Conservation (phyloP, 2,113 vertebrate genomes). For the Chaenocephalus aceratus region DNA sequence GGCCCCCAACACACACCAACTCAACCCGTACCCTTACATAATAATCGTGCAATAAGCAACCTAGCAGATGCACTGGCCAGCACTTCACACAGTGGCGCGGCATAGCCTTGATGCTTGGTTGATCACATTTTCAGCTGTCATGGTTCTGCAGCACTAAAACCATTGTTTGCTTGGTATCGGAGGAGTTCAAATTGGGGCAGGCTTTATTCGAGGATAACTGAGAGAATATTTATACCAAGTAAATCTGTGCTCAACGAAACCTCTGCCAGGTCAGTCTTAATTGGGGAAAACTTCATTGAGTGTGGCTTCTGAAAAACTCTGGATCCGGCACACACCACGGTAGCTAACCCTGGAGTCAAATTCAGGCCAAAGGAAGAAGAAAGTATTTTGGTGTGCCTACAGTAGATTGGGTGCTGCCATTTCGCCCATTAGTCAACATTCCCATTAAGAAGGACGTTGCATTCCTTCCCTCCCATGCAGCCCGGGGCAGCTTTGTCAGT, state of each 20-base stretch:
- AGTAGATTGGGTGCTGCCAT: constrained; percentile 17
- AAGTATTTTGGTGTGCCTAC: constrained; percentile 41
- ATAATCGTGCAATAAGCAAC: constrained; percentile 39
- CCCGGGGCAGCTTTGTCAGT: constrained; percentile 12
- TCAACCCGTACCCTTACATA: constrained; percentile 22
- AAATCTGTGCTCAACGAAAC: constrained; percentile 53
- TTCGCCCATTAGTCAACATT: constrained; percentile 41
- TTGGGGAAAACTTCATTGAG: constrained; percentile 45
- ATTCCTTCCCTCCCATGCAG: constrained; percentile 45
- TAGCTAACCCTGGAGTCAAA: constrained; percentile 48
- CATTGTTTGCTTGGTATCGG: constrained; percentile 55
- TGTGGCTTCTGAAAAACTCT: constrained; percentile 49
- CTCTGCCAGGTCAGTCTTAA: constrained; percentile 60
- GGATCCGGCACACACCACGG: constrained; percentile 53
- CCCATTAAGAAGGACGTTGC: constrained; percentile 37
- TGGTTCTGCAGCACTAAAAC: constrained; percentile 68
- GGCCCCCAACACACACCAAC: constrained; percentile 22
- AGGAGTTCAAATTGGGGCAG: constrained; percentile 63
- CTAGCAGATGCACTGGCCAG: constrained; percentile 31
- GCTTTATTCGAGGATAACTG: constrained; percentile 65
- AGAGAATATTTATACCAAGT: constrained; percentile 73
- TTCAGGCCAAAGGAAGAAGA: constrained; percentile 53
- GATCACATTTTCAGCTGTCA: constrained; percentile 72
- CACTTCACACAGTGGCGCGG: constrained; percentile 48
- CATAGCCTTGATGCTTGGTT: constrained; percentile 62